Base-by-base conservation (phyloP, 1,140 invertebrate species). In the Hormaphis cornu region DNA sequence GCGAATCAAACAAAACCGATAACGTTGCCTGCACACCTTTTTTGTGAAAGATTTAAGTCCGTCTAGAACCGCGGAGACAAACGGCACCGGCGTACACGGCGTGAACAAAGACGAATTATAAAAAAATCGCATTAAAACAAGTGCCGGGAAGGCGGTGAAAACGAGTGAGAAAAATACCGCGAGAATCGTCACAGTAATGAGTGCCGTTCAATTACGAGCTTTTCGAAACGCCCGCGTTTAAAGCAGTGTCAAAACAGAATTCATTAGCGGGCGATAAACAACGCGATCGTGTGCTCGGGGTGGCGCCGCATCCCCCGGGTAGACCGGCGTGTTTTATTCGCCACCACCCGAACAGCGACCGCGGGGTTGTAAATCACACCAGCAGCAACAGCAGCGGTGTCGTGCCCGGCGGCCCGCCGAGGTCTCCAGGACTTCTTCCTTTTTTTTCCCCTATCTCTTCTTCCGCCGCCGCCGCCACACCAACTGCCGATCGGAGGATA, bases 251-350 rank as follows among this genome's bases (percentile, higher is more conserved):
- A 7, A 35, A 48, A 46, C 59, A 26, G 5, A 63, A 63, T 63
- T 63, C 59, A 63, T 63, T 63, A 63, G 59, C 18, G 2, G 9
- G 26, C 20, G 44, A 63, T 48, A 48, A 63, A 63, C 59, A 44
- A 33, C 44, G 10, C 16, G 12, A 4, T 46, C 18, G 12, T n/a
- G 16, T 8, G 12, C 42, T 5, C 16, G n/a, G n/a, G n/a, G n/a
- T 46, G 42, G 16, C 12, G 35, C 5, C 42, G 42, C 4, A 12
- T 10, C 16, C 42, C 26, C 42, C 8, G n/a, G n/a, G n/a, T n/a
- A 63, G 1, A 48, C 59, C 59, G n/a, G 40, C 1, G 35, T 20
- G 24, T 63, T 63, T 28, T 63, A 63, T 63, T 63, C 46, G 40
- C 46, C 46, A 46, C 18, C 28, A 28, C 14, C 37, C 42, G 10